Evolutionary conservation across 2,888 invertebrate species (phyloP), one percentile per base, ranked within the genome.

Genomic region (Bombylius discolor): DNA sequence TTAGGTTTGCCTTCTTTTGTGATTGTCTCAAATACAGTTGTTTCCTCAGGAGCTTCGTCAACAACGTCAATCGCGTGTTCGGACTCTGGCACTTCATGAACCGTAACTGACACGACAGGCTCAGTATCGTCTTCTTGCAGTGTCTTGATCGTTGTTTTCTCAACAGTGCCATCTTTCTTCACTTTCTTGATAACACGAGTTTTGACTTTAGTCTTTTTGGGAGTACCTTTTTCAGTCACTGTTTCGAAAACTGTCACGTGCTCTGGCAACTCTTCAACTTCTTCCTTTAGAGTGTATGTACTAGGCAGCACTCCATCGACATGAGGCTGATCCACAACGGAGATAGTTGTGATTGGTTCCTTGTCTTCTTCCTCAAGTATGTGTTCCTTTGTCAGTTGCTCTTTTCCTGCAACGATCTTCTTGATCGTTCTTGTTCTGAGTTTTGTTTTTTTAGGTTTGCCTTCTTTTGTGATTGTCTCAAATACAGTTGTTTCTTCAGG

Each of bases 311-410:
- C 63, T 39, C 58, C 57, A 59, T 63, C 63, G 12, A 66, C 63
- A 12, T 73, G 66, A 4, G 58, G 52, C 5, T 33, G 51, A 56
- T 53, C 65, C n/a, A 58, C 50, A 12, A 67, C 67, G 5, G 63
- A 62, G 7, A 73, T 66, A 9, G 67, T 67, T 54, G 69, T 60
- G 63, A 66, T 39, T 51, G 65, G 63, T 61, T 64, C 60, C 68
- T 75, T 66, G 65, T 68, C 62, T 68, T 73, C 58, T 60, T 70
- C 56, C 63, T 74, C 68, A 13, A 71, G 62, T 0, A 74, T 75
- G 4, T 68, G 67, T n/a, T 75, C 75, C 64, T 71, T 74, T 0
- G 74, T 76, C 0, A 73, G 62, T 63, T 74, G 71, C 59, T 71
- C 61, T 52, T 71, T 70, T 3, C 62, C 64, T 4, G 69, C 66